Evolutionary conservation across 30 jellyfish, hydroid and myxozoan species (phyloP), one percentile per base, ranked within the genome.

Genomic region (Morbakka virulenta): DNA sequence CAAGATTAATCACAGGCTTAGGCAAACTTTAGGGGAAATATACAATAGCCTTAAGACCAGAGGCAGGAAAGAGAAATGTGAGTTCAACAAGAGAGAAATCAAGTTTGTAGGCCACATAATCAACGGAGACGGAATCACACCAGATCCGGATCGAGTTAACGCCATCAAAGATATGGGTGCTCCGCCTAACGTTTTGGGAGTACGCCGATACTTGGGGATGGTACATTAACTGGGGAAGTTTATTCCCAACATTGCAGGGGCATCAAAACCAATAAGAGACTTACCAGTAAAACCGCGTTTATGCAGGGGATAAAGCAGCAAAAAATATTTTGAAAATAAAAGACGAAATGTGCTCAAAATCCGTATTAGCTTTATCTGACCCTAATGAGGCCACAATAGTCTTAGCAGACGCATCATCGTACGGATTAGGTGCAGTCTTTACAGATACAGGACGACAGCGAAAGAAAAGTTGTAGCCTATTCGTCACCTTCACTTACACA

Each of bases 381-480:
- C 4, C 4, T 20, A 74, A 74, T 28, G 2, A 65, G 28, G 64
- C 52, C 52, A 74, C 77, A 52, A 74, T 52, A 47, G 35, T 74
- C 52, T 21, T 66, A 28, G 72, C 81, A n/a, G 88, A 77, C 64
- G 88, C 88, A 21, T 61, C 80, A 61, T 31, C 80, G 6, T 62
- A 77, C 48, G 88, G 88, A 32, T 61, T 77, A 22, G 88, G 82
- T 1, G 88, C 80, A 29, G 82, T 77, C 22, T 61, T 77, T 20
- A 35, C 23, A 20, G 80, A 77, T 33, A 61, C 25, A 1, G 71
- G 64, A 35, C 71, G 35, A 26, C 80, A 77, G 22, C 25, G 30
- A 52, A 33, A 4, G 52, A 35, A 62, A 72, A 74, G 68, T 28
- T 81, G 63, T 70, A 50, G 93, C 93, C 14, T 81, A 50, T 32